phyloP scores from a whole-genome alignment of 2,113 vertebrate genomes.

The Fulmarus glacialis region DNA sequence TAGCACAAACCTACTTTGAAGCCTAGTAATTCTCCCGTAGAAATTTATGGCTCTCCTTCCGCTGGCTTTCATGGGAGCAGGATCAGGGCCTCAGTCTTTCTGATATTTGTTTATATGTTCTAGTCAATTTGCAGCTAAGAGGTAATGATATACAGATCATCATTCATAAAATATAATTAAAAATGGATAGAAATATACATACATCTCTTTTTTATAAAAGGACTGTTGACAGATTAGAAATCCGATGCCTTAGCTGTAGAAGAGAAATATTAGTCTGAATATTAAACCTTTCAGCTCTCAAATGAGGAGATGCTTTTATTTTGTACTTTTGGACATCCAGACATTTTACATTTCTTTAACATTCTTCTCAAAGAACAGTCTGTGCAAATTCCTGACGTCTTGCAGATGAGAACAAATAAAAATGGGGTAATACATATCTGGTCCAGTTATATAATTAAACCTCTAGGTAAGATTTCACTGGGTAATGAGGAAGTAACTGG shows the following conservation, averaged over 20 bases:
- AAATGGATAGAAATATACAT: slow-evolving; percentile 19
- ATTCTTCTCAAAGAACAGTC: neutral
- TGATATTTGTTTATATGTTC: neutral
- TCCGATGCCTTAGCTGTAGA: neutral
- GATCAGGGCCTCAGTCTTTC: neutral
- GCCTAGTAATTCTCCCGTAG: neutral
- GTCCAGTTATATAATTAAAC: neutral
- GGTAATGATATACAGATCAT: neutral
- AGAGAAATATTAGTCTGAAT: slow-evolving; percentile 41
- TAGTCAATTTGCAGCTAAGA: slow-evolving; percentile 10
- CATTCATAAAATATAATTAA: slow-evolving; percentile 35
- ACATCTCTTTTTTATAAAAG: neutral
- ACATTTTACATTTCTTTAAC: neutral
- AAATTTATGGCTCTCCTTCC: neutral
- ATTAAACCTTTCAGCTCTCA: slow-evolving; percentile 30
- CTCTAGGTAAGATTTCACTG: neutral
- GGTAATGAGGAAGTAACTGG: neutral
- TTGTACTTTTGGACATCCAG: neutral
- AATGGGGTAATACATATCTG: neutral
- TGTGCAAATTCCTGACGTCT: neutral
- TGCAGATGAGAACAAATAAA: neutral
- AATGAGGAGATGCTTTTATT: slow-evolving; percentile 4
- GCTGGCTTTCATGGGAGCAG: neutral
- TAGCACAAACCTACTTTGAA: neutral
- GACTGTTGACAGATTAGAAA: slow-evolving; percentile 15